These are phyloP conservation scores for Iselma pallidipennis DNA, from an alignment of 2,888 invertebrate species.

Conservation along the genomic window DNA sequence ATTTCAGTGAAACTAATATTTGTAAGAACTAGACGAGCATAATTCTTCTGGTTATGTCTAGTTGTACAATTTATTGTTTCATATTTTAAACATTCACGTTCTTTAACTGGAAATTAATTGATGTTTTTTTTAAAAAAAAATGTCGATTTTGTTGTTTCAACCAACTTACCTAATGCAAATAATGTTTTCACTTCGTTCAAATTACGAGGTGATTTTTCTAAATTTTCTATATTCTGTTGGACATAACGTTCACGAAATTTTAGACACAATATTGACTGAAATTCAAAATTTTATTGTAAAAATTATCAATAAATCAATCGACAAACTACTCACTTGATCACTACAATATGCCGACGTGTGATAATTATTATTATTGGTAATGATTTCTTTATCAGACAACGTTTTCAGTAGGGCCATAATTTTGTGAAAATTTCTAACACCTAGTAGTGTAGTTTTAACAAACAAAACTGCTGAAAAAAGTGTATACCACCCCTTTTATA, in stretches of 20 bases:
- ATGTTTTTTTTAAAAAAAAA: too few species aligned
- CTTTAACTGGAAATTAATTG: not conserved
- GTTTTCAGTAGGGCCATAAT: not conserved
- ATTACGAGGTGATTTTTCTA: not conserved
- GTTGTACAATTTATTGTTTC: too few species aligned
- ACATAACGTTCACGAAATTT: not conserved
- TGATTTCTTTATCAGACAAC: not conserved
- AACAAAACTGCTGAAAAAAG: too few species aligned
- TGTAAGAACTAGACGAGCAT: not conserved
- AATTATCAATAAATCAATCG: not conserved
- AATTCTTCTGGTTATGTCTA: not conserved
- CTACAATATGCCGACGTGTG: not conserved
- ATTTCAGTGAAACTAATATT: not conserved
- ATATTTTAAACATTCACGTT: not conserved
- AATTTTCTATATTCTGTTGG: not conserved
- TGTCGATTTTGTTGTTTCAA: not conserved
- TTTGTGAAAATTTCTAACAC: not conserved
- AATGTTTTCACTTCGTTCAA: not conserved
- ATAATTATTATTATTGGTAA: too few species aligned
- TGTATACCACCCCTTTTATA: not conserved
- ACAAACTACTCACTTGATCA: not conserved
- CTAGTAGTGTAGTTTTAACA: too few species aligned
- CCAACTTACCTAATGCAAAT: not conserved
- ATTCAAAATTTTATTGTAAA: not conserved
- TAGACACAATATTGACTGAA: not conserved